Evolutionary conservation across 2,888 invertebrate species (phyloP).

Genomic region (Neocrepidodera transversa): DNA sequence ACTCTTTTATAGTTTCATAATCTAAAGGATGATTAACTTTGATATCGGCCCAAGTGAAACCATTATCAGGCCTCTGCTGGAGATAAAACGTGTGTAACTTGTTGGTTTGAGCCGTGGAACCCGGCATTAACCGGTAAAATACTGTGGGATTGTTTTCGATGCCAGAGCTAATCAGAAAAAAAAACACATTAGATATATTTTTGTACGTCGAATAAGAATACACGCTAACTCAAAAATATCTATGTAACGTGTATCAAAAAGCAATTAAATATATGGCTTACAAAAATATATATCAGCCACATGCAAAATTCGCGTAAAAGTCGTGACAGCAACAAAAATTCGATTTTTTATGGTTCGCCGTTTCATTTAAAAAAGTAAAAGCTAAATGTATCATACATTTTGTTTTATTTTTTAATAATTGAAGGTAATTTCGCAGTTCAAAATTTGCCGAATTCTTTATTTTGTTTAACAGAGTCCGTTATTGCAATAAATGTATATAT

Average conservation of each 20-base stretch:
- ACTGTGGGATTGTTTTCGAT: slow-evolving; percentile 96
- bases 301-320: slow-evolving; percentile 51
- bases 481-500: too few relatives aligned
- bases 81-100: slow-evolving; percentile 95
- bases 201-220: background rate
- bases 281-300: slow-evolving; percentile 57
- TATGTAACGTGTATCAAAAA: slow-evolving; percentile 50
- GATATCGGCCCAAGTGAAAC: slow-evolving; percentile 94
- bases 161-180: slow-evolving; percentile 76
- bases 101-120: slow-evolving; percentile 95
- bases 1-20: slow-evolving; percentile 94
- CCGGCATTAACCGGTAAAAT: slow-evolving; percentile 94
- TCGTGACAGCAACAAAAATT: slow-evolving; percentile 29
- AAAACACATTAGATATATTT: background rate
- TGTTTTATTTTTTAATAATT: too few relatives aligned
- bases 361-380: background rate
- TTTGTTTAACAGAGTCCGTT: too few relatives aligned
- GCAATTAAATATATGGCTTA: slow-evolving; percentile 54
- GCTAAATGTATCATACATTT: too few relatives aligned
- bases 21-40: slow-evolving; percentile 96
- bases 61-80: slow-evolving; percentile 91
- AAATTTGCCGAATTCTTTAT: too few relatives aligned
- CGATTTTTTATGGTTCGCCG: background rate
- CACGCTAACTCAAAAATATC: slow-evolving; percentile 40
- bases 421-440: too few relatives aligned